Evolutionary conservation across 2,888 invertebrate species (phyloP).

Genomic region (Chaitophorus viminalis): DNA sequence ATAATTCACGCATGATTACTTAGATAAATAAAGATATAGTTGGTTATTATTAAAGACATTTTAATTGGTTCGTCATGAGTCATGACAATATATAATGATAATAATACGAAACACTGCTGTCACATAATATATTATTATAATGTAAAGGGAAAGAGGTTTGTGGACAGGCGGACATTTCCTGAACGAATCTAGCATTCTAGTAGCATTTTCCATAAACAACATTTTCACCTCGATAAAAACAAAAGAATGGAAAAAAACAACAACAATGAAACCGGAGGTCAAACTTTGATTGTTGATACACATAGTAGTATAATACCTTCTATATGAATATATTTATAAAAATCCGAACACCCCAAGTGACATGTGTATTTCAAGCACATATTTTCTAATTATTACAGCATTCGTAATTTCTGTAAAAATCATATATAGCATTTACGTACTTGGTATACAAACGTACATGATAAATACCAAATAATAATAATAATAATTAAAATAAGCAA

Average conservation of each 20-base stretch:
- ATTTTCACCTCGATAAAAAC: constrained; percentile 49
- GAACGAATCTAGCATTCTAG: not conserved
- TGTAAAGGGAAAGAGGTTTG: not conserved
- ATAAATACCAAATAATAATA: not conserved
- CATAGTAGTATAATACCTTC: not conserved
- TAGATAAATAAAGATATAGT: not conserved
- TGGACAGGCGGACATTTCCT: not conserved
- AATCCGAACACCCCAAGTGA: not conserved
- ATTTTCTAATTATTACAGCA: not conserved
- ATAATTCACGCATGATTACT: not conserved
- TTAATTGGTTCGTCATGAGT: not conserved
- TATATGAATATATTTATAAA: not conserved
- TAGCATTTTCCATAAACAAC: constrained; percentile 38
- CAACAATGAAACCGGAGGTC: not conserved
- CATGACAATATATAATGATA: not conserved
- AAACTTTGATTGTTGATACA: not conserved
- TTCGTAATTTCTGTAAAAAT: too few relatives aligned
- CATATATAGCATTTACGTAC: not conserved
- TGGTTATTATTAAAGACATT: not conserved
- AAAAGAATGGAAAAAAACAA: constrained; percentile 26
- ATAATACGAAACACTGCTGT: not conserved
- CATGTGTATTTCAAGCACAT: not conserved
- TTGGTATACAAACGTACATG: not conserved
- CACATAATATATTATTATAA: not conserved
- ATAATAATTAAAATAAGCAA: not conserved